These are phyloP conservation scores for Atrichornis clamosus DNA, from an alignment of 2,113 vertebrate genomes.

Conservation along the genomic window DNA sequence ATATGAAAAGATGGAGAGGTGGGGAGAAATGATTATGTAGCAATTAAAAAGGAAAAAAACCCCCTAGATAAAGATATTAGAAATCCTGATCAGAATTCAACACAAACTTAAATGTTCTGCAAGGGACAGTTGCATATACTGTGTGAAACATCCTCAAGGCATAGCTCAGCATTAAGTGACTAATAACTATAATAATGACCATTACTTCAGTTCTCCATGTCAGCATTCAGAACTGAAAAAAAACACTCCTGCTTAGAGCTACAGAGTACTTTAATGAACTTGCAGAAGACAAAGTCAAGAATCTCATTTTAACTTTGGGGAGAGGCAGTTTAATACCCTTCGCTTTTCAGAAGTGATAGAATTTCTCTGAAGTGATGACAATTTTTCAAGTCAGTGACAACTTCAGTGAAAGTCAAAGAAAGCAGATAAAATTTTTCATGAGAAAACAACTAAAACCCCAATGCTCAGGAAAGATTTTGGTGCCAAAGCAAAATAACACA, in stretches of 20 bases:
- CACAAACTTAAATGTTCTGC: background rate
- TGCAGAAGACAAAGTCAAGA: background rate
- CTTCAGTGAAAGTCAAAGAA: background rate
- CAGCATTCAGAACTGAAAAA: slow-evolving; percentile 16
- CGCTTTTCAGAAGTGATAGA: background rate
- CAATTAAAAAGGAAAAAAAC: background rate
- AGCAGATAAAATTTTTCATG: background rate
- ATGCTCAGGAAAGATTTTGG: background rate
- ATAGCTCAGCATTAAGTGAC: background rate
- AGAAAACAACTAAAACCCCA: background rate
- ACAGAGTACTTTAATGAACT: slow-evolving; percentile 7
- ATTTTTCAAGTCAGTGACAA: background rate
- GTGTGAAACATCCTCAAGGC: background rate
- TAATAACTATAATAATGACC: slow-evolving; percentile 9
- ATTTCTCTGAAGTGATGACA: background rate
- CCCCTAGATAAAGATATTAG: background rate
- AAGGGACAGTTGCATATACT: background rate
- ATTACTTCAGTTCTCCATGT: background rate
- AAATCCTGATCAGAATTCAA: background rate
- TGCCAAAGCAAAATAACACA: background rate
- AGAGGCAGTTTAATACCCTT: background rate
- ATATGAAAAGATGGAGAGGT: background rate
- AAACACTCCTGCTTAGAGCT: background rate
- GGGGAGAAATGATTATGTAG: background rate
- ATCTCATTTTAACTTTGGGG: background rate